Conservation (phyloP, 2,888 invertebrate genomes). For the Phanerotoma sp. region DNA sequence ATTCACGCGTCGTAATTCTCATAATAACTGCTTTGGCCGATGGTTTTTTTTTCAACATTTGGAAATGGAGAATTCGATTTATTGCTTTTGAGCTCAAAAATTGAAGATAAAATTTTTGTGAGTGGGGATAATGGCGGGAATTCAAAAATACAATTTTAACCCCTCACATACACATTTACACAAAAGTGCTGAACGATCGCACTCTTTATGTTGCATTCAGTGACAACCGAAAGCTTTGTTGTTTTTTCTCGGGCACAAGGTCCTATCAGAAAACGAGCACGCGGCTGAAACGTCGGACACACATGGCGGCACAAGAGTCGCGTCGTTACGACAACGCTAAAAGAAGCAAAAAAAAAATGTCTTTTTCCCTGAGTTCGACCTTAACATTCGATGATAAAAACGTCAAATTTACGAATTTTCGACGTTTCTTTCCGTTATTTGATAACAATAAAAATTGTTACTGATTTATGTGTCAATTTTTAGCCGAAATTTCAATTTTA, state of each 20-base stretch:
- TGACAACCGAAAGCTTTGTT: constrained; percentile 1
- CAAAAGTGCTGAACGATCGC: background rate
- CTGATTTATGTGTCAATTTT: too few species aligned
- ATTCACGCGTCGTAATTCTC: too few species aligned
- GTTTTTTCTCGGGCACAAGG: constrained; percentile 2
- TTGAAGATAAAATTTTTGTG: too few species aligned
- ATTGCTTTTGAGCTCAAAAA: too few species aligned
- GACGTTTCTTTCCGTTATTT: too few species aligned
- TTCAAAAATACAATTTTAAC: too few species aligned
- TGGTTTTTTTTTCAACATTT: background rate
- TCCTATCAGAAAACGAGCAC: constrained; percentile 23
- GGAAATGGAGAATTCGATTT: too few species aligned
- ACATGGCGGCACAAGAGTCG: constrained; percentile 21
- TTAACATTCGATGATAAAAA: background rate
- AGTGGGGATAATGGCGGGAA: too few species aligned
- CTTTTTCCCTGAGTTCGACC: background rate
- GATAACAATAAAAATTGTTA: too few species aligned
- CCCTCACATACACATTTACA: too few species aligned
- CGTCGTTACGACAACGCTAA: constrained; percentile 15
- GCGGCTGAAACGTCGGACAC: constrained; percentile 25
- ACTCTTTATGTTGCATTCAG: constrained; percentile 5
- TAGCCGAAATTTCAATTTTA: too few species aligned
- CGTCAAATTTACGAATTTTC: too few species aligned
- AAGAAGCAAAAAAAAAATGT: constrained; percentile 7
- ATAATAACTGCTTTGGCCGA: background rate